Conservation (phyloP, 2,113 vertebrate species). For the Microtus oregoni region DNA sequence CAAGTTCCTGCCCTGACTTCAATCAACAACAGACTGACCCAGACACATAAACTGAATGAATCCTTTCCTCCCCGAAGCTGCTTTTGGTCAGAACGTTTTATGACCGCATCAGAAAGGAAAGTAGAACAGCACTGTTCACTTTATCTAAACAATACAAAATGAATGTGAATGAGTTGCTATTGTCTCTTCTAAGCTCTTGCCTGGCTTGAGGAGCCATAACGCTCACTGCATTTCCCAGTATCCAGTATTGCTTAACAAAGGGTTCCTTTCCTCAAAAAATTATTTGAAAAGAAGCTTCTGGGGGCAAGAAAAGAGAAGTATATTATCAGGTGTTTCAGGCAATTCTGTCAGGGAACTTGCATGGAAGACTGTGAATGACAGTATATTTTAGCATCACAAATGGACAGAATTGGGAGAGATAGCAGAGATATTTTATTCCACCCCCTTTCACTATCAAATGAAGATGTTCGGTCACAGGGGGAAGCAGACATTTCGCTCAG, state of each 20-base stretch:
- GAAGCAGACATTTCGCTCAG: not conserved
- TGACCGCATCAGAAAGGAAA: not conserved
- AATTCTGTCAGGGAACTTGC: not conserved
- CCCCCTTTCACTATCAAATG: not conserved
- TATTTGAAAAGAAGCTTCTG: not conserved
- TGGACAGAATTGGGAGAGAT: slow-evolving; percentile 36
- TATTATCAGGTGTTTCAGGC: not conserved
- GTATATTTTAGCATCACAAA: slow-evolving; percentile 47
- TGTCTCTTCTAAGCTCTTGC: not conserved
- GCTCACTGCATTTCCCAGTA: not conserved
- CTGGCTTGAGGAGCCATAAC: not conserved
- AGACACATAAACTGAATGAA: no score
- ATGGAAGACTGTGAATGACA: slow-evolving; percentile 10
- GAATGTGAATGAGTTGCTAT: slow-evolving; percentile 11
- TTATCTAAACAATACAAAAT: slow-evolving; percentile 46
- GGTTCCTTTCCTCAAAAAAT: not conserved
- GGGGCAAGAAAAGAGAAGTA: not conserved
- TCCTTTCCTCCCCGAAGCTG: not conserved
- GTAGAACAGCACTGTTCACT: not conserved
- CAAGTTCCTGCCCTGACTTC: not conserved
- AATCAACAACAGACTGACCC: no score
- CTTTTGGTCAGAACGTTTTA: not conserved
- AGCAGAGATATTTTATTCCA: not conserved
- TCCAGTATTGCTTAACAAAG: not conserved
- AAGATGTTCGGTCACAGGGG: not conserved